These are phyloP conservation scores for Okapia johnstoni DNA, from an alignment of 2,113 vertebrate species.

Conservation along the genomic window DNA sequence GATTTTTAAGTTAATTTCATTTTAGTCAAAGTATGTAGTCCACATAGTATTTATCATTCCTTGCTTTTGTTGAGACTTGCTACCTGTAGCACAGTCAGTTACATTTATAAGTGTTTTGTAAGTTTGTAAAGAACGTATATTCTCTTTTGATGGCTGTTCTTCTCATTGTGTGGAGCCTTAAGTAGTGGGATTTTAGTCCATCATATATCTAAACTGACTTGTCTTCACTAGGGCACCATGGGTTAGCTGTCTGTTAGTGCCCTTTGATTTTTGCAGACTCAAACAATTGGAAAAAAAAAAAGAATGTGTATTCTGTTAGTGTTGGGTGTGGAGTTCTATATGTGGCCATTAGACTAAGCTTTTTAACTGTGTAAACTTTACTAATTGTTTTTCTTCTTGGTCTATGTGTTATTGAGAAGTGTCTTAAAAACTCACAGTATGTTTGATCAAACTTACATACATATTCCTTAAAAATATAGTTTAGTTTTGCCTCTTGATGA, in stretches of 20 bases:
- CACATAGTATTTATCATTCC: not conserved
- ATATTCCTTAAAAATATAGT: not conserved
- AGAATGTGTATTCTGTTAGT: not conserved
- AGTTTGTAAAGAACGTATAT: not conserved
- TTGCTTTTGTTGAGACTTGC: slow-evolving; percentile 1
- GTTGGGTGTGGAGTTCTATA: not conserved
- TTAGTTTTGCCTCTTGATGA: slow-evolving; percentile 1
- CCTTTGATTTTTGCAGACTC: slow-evolving; percentile 64
- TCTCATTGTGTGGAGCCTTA: slow-evolving; percentile 47
- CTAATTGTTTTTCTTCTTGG: not conserved
- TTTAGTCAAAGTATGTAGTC: not conserved
- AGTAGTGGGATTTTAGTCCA: slow-evolving; percentile 63
- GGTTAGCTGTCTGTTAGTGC: slow-evolving; percentile 33
- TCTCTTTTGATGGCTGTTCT: slow-evolving; percentile 57
- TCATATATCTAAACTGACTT: slow-evolving; percentile 59
- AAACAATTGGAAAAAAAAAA: slow-evolving; percentile 34
- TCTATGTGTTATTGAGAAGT: not conserved
- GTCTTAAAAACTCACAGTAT: not conserved
- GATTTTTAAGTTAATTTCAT: slow-evolving; percentile 28
- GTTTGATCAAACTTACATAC: not conserved
- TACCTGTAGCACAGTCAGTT: not conserved
- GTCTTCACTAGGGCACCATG: slow-evolving; percentile 58
- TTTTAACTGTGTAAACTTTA: not conserved
- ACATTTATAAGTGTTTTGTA: not conserved
- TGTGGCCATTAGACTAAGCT: not conserved